Evolutionary conservation across 1,140 invertebrate genomes (phyloP).

Genomic region (Saccostrea cuccullata): DNA sequence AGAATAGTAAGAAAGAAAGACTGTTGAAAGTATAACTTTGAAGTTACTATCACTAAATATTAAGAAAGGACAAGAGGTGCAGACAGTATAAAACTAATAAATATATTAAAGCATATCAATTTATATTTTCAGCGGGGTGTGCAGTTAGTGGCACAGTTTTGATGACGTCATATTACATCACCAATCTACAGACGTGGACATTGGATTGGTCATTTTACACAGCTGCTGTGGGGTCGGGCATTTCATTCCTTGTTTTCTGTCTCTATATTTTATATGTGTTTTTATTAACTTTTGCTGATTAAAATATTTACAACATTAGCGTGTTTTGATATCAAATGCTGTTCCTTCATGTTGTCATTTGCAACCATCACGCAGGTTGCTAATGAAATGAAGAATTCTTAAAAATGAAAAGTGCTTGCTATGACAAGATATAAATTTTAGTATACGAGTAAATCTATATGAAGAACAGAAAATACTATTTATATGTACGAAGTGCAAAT

Average conservation of each 20-base stretch:
- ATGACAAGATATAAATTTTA: too few relatives aligned
- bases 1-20: too few relatives aligned
- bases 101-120: background rate
- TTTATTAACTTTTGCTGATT: slow-evolving; percentile 12
- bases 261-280: slow-evolving; percentile 14
- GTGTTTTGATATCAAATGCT: background rate
- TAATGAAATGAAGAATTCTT: too few relatives aligned
- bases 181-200: slow-evolving; percentile 8
- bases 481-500: too few relatives aligned
- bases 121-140: background rate
- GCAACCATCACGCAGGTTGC: too few relatives aligned
- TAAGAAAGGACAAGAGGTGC: too few relatives aligned
- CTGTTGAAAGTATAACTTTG: background rate
- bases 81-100: background rate
- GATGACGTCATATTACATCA: slow-evolving; percentile 37
- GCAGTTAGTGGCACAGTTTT: slow-evolving; percentile 18
- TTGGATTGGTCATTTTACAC: slow-evolving; percentile 20
- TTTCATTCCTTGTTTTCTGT: slow-evolving; percentile 34
- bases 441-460: too few relatives aligned
- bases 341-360: background rate
- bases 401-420: too few relatives aligned
- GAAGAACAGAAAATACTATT: too few relatives aligned
- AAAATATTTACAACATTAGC: background rate
- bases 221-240: background rate
- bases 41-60: background rate